Evolutionary conservation across 2,113 vertebrate genomes (phyloP), one percentile per base, ranked within the genome.

Genomic region (Myiozetetes cayanensis): DNA sequence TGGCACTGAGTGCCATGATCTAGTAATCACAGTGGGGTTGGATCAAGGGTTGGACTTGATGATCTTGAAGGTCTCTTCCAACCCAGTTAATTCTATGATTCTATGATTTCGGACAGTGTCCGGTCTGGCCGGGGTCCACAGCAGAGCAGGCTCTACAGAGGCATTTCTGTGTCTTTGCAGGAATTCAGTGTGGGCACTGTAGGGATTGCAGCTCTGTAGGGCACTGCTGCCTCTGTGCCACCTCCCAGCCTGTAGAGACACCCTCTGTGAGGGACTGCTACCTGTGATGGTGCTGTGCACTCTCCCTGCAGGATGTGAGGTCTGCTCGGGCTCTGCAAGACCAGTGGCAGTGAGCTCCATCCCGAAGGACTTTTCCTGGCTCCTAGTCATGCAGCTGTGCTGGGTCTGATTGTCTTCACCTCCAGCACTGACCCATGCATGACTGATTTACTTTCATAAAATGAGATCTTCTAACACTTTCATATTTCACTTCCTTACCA

Each of bases 301-400:
- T 28, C 39, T 59, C 37, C 71, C 71, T 35, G 46, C 0, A 5
- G n/a, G 25, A 35, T 0, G 0, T 6, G 41, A 30, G 19, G 7
- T 66, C 41, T 56, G 30, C 58, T 25, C 14, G 21, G n/a, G 47
- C 67, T 67, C 10, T 2, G 22, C 0, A 0, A 35, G 20, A 25
- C 20, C 0, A 0, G 44, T 0, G 2, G 59, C 71, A 56, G 19
- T 6, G 3, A 82, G 14, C 21, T 25, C 46, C 5, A 0, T n/a
- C 39, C 37, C 22, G 12, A 58, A 71, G 66, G 52, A 24, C 61
- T 82, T 78, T 49, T 71, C 28, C 70, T 62, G 9, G 6, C 37
- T 71, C 24, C n/a, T 25, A 12, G 11, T 21, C 24, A 2, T 6
- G 4, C 3, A 5, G 46, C 24, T 37, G 43, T 62, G 28, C 21